Conservation (phyloP, 2,888 invertebrate species). For the Tetragnatha montana region DNA sequence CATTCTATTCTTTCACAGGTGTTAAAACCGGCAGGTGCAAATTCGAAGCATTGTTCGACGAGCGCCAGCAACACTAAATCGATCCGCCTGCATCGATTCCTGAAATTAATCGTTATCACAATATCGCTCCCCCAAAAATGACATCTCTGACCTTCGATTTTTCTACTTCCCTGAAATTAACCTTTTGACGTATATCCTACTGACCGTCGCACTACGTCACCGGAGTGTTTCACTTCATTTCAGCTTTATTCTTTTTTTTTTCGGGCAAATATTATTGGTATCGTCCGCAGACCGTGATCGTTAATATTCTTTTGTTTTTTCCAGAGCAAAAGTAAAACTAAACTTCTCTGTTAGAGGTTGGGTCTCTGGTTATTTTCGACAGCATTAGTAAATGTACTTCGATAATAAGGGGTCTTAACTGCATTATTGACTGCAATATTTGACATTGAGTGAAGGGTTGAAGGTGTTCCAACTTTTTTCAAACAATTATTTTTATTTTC, state of each 20-base stretch:
- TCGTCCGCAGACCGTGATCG: not conserved
- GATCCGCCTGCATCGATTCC: constrained; percentile 50
- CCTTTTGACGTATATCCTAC: constrained; percentile 26
- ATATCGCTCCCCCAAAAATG: constrained; percentile 39
- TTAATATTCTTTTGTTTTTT: not conserved
- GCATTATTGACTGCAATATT: too few relatives aligned
- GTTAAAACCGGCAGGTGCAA: constrained; percentile 15
- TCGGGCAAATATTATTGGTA: constrained; percentile 16
- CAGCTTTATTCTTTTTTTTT: not conserved
- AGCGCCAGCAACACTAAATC: constrained; percentile 36
- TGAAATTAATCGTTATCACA: constrained; percentile 62
- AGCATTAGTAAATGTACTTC: too few relatives aligned
- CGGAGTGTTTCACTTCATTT: not conserved
- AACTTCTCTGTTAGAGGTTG: not conserved
- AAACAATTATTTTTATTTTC: too few relatives aligned
- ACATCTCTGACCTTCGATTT: constrained; percentile 60
- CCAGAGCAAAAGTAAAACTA: not conserved
- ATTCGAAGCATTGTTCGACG: constrained; percentile 11
- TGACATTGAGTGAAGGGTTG: too few relatives aligned
- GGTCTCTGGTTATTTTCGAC: too few relatives aligned
- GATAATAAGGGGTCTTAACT: too few relatives aligned
- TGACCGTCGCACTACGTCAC: constrained; percentile 42
- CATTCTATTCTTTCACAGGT: not conserved
- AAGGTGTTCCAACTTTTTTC: too few relatives aligned
- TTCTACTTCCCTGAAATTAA: constrained; percentile 3